These are phyloP conservation scores for Tychaedon coryphoeus DNA, from an alignment of 2,113 vertebrate species.

Conservation along the genomic window DNA sequence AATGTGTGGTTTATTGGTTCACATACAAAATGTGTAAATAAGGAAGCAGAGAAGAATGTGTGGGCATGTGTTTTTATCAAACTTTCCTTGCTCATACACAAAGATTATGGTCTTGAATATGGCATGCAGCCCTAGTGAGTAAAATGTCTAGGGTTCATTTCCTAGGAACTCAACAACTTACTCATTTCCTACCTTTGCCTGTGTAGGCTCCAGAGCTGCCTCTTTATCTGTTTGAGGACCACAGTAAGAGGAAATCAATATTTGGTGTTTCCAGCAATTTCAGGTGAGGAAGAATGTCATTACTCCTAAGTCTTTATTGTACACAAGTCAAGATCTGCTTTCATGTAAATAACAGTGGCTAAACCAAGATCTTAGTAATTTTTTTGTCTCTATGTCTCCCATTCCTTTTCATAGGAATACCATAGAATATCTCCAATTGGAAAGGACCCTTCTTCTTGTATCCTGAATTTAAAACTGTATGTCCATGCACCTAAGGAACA, in stretches of 20 bases:
- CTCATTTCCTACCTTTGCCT: not conserved
- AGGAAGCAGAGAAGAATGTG: not conserved
- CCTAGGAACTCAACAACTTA: not conserved
- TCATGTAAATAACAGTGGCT: not conserved
- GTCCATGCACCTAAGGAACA: not conserved
- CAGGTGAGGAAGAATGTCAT: not conserved
- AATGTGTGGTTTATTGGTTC: not conserved
- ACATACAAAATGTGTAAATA: constrained; percentile 22
- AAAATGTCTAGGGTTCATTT: not conserved
- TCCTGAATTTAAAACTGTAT: not conserved
- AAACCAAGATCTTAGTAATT: not conserved
- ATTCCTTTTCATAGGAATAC: not conserved
- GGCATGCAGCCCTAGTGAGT: not conserved
- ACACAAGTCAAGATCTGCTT: not conserved
- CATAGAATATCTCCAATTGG: not conserved
- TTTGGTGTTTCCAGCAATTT: not conserved
- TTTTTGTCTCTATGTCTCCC: not conserved
- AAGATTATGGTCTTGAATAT: not conserved
- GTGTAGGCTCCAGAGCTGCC: not conserved
- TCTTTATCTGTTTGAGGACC: not conserved
- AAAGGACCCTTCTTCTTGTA: not conserved
- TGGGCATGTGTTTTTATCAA: not conserved
- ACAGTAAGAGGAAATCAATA: not conserved
- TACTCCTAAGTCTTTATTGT: not conserved
- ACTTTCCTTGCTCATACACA: not conserved